These are phyloP conservation scores for Petrocephalus sullivani DNA, from an alignment of 2,797 vertebrate species.

Conservation along the genomic window DNA sequence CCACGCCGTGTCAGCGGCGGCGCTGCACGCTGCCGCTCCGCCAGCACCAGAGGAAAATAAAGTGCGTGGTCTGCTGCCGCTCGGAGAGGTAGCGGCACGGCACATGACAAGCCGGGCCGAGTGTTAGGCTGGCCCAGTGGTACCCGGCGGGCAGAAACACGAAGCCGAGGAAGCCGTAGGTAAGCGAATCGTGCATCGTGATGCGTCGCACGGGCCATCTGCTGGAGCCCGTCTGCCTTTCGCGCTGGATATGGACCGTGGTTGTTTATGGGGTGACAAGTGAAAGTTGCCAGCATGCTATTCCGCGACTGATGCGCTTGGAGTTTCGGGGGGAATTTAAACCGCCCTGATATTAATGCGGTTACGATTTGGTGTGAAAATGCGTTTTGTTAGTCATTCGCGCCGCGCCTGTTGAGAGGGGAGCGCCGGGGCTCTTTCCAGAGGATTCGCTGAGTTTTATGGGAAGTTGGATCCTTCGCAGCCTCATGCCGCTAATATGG, in stretches of 20 bases:
- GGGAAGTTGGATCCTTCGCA: conserved; percentile 20
- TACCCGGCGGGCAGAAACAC: neutral
- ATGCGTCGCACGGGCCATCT: neutral
- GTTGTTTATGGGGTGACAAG: conserved; percentile 1
- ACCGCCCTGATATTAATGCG: neutral
- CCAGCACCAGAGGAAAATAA: conserved; percentile 23
- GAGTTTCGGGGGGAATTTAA: conserved; percentile 12
- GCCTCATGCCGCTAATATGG: conserved; percentile 20
- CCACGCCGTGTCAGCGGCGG: conserved; percentile 21
- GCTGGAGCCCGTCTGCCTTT: neutral
- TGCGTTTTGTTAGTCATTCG: neutral
- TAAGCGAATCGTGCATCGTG: neutral
- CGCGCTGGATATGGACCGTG: neutral
- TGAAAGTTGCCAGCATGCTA: conserved; percentile 26
- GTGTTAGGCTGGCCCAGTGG: neutral
- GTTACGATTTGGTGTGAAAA: neutral
- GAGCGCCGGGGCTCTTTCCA: neutral
- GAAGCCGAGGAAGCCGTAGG: neutral
- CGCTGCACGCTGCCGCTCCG: conserved; percentile 1
- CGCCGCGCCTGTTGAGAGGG: neutral
- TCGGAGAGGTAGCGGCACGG: conserved; percentile 8
- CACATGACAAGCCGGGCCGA: neutral
- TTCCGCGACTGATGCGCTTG: conserved; percentile 18
- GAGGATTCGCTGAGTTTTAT: conserved; percentile 22
- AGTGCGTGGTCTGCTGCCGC: conserved; percentile 27